Evolutionary conservation across 2,888 invertebrate genomes (phyloP).

Genomic region (Xanthorhoe designata): DNA sequence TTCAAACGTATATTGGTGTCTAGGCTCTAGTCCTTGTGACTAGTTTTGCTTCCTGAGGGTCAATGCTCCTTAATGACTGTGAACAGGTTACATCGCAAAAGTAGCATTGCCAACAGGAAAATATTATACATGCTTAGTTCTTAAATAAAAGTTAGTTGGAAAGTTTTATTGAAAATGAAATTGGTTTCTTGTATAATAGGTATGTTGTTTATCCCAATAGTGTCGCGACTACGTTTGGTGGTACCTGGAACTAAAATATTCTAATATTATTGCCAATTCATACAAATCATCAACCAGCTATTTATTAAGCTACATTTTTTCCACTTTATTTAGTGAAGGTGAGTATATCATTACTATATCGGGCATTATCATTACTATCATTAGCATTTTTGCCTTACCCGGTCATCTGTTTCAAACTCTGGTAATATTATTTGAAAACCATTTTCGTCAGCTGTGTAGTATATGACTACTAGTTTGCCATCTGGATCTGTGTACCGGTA

Average conservation of each 20-base stretch:
- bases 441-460: constrained; percentile 10
- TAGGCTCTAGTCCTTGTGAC: constrained; percentile 18
- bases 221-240: constrained; percentile 23
- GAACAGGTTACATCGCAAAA: constrained; percentile 28
- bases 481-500: constrained; percentile 20
- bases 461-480: constrained; percentile 18
- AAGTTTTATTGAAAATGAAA: not conserved
- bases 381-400: not conserved
- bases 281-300: not conserved
- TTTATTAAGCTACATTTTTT: not conserved
- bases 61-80: constrained; percentile 18
- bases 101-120: constrained; percentile 2
- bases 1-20: constrained; percentile 10
- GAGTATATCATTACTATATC: not conserved
- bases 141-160: not conserved
- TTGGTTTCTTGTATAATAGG: not conserved
- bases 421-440: constrained; percentile 5
- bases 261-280: not conserved
- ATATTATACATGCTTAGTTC: not conserved
- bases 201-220: constrained; percentile 18
- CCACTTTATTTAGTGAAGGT: not conserved
- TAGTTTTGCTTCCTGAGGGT: constrained; percentile 16
- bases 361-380: too few relatives aligned
- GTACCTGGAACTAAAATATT: constrained; percentile 16
- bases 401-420: not conserved